phyloP scores from a whole-genome alignment of 2,888 invertebrate genomes.

The Brassicogethes aeneus region DNA sequence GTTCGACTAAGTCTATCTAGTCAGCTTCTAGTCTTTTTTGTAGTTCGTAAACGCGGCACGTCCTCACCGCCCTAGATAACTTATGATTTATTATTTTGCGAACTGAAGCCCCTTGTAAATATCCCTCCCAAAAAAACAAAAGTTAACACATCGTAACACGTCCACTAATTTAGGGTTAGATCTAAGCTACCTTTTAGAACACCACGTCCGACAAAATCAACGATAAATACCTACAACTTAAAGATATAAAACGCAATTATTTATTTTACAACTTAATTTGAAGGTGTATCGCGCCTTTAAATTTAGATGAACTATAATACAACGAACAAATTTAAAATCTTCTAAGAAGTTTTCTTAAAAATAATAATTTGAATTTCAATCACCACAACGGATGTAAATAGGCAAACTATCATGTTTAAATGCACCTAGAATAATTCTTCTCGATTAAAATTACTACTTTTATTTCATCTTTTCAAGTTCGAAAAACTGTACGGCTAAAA shows the following conservation, averaged over 20 bases:
- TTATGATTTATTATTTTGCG: constrained; percentile 36
- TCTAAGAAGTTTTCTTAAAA: too few species aligned
- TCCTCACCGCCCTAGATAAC: constrained; percentile 31
- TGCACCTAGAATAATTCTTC: too few species aligned
- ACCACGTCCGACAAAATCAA: constrained; percentile 21
- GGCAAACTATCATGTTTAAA: too few species aligned
- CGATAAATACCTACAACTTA: constrained; percentile 1
- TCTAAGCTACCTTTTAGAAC: constrained; percentile 35
- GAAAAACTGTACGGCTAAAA: too few species aligned
- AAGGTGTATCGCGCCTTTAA: too few species aligned
- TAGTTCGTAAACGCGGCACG: constrained; percentile 31
- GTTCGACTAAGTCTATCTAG: constrained; percentile 23
- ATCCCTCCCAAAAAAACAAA: constrained; percentile 29
- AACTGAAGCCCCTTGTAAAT: constrained; percentile 39
- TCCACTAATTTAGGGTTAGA: constrained; percentile 42
- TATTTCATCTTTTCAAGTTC: too few species aligned
- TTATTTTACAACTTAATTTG: too few species aligned
- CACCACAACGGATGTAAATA: too few species aligned
- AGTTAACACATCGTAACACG: constrained; percentile 42
- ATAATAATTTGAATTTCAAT: too few species aligned
- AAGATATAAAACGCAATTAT: constrained; percentile 4
- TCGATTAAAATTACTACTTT: too few species aligned
- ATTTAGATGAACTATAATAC: too few species aligned
- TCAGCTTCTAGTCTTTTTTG: constrained; percentile 25
- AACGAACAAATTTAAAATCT: too few species aligned